Conservation (phyloP, 2,113 vertebrate genomes). For the Anolis carolinensis region DNA sequence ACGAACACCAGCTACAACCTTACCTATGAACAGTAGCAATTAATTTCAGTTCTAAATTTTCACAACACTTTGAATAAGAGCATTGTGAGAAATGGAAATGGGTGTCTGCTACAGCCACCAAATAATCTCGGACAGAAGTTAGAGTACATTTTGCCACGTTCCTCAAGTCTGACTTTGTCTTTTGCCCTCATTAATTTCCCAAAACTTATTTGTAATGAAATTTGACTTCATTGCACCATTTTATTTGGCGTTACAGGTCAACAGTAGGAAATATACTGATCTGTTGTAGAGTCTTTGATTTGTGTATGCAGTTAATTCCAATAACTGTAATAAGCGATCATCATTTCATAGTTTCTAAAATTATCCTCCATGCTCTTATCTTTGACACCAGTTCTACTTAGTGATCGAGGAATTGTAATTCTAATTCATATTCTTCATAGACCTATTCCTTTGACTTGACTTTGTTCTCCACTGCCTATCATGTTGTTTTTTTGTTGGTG, state of each 20-base stretch:
- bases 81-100: background rate
- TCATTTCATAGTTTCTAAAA: background rate
- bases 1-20: background rate
- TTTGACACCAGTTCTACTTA: background rate
- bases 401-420: background rate
- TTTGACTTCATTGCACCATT: background rate
- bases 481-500: background rate
- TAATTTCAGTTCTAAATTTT: background rate
- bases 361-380: background rate
- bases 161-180: background rate
- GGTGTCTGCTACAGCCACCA: background rate
- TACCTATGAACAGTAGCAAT: background rate
- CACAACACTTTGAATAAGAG: background rate
- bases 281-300: background rate
- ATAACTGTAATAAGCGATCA: background rate
- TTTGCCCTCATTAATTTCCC: background rate
- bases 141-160: background rate
- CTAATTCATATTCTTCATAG: background rate
- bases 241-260: background rate
- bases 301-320: background rate
- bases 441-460: background rate
- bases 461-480: background rate
- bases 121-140: background rate
- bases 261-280: background rate
- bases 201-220: background rate